Percentiles rank a stretch among this genome's conserved stretches.
Conservation (phyloP, 2,113 vertebrate genomes). For the Grantiella picta region DNA sequence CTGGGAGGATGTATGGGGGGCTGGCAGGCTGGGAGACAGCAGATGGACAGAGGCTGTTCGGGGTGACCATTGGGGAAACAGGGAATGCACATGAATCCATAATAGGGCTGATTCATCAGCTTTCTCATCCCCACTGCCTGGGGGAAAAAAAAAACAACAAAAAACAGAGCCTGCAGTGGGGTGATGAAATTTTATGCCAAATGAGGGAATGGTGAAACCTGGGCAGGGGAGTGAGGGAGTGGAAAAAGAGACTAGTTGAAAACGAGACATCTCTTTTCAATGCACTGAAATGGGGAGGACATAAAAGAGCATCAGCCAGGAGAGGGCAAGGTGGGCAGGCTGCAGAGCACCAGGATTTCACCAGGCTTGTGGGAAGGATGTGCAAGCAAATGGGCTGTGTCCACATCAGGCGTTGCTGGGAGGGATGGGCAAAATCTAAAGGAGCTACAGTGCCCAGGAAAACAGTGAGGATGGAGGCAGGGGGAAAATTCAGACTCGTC, state of each 20-base stretch:
- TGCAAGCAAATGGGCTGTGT: neutral
- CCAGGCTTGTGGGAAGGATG: neutral
- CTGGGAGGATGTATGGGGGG: neutral
- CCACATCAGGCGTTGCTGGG: neutral
- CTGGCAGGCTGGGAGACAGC: neutral
- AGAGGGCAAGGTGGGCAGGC: neutral
- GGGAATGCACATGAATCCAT: constrained; percentile 23
- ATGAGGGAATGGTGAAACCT: neutral
- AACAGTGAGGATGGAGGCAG: neutral
- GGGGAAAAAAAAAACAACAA: neutral
- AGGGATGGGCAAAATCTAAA: neutral
- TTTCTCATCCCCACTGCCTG: constrained; percentile 6
- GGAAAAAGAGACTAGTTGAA: neutral
- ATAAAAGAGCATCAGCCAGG: neutral
- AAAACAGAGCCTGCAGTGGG: neutral
- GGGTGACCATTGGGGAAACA: neutral
- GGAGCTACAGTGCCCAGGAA: neutral
- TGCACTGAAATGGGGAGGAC: neutral
- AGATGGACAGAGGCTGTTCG: neutral
- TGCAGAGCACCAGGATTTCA: neutral
- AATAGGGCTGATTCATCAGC: constrained; percentile 11
- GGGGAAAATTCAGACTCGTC: neutral
- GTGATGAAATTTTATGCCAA: neutral
- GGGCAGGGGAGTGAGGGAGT: neutral
- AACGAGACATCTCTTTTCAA: neutral